Percentiles rank a stretch among this genome's conserved stretches.
Evolutionary conservation across 2,113 vertebrate species (phyloP).

Genomic region (Todiramphus chloris): DNA sequence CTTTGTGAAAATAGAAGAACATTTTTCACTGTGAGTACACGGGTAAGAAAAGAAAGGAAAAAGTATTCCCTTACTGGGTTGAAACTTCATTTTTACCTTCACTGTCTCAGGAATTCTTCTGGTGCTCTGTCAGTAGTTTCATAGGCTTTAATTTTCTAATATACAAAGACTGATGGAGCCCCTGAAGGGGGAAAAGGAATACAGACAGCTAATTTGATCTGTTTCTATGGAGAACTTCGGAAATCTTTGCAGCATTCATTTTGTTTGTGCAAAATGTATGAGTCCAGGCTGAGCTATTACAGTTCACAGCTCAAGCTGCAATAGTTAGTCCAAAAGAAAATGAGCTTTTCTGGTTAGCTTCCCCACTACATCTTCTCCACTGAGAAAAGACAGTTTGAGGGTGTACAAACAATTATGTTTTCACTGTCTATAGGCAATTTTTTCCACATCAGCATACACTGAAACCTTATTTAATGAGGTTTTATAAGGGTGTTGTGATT

Average conservation of each 20-base stretch:
- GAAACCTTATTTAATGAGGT: conserved; percentile 27
- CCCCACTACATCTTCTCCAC: not conserved
- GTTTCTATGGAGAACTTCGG: conserved; percentile 20
- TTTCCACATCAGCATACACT: not conserved
- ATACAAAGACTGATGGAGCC: not conserved
- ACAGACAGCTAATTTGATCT: not conserved
- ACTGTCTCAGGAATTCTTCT: not conserved
- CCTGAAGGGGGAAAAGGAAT: not conserved
- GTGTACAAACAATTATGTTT: not conserved
- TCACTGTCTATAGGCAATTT: not conserved
- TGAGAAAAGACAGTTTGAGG: not conserved
- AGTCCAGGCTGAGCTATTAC: not conserved
- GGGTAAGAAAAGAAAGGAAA: not conserved
- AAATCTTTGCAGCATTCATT: conserved; percentile 4
- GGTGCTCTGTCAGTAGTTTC: not conserved
- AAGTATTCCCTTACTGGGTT: not conserved
- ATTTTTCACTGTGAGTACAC: not conserved
- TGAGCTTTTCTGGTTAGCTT: not conserved
- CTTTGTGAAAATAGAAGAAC: not conserved
- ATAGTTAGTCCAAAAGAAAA: conserved; percentile 4
- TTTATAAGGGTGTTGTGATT: not conserved
- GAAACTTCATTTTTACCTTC: not conserved
- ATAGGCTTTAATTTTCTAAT: not conserved
- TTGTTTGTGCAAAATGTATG: conserved; percentile 4
- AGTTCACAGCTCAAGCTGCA: not conserved